Conservation (phyloP, 2,797 vertebrate genomes). For the Pelobates cultripes region DNA sequence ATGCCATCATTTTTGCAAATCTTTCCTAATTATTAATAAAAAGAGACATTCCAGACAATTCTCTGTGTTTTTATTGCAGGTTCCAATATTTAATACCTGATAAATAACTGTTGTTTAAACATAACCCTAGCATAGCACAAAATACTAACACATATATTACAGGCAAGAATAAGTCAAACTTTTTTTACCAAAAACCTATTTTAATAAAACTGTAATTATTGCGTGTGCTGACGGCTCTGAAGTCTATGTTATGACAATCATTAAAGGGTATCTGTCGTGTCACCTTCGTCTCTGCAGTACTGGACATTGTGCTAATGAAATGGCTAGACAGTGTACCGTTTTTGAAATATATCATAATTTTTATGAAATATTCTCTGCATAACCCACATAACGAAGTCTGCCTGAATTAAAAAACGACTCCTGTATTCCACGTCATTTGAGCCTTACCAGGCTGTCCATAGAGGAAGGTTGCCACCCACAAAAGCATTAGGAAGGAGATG, state of each 20-base stretch:
- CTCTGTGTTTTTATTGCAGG: constrained; percentile 53
- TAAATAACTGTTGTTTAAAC: constrained; percentile 42
- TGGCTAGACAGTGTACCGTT: too few relatives aligned
- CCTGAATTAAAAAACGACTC: too few relatives aligned
- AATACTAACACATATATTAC: constrained; percentile 51
- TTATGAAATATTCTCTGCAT: too few relatives aligned
- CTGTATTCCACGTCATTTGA: too few relatives aligned
- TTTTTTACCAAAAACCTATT: constrained; percentile 56
- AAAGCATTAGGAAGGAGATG: too few relatives aligned
- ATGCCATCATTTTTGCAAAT: constrained; percentile 35
- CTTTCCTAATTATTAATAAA: constrained; percentile 52
- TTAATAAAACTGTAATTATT: constrained; percentile 32
- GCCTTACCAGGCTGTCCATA: too few relatives aligned
- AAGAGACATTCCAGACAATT: constrained; percentile 57
- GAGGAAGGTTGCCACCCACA: too few relatives aligned
- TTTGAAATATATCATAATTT: too few relatives aligned
- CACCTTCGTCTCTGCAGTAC: too few relatives aligned
- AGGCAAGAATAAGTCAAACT: constrained; percentile 58
- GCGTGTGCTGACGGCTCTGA: constrained; percentile 2
- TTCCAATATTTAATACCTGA: constrained; percentile 28
- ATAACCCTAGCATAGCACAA: constrained; percentile 40
- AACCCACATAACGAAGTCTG: too few relatives aligned
- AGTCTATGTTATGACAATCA: neutral
- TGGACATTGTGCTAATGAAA: too few relatives aligned
- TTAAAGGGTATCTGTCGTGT: too few relatives aligned